A percentile compares a stretch with the other conserved stretches of the same genome.
Evolutionary conservation across 1,140 invertebrate genomes (phyloP).

Genomic region (Ceratosolen solmsi): DNA sequence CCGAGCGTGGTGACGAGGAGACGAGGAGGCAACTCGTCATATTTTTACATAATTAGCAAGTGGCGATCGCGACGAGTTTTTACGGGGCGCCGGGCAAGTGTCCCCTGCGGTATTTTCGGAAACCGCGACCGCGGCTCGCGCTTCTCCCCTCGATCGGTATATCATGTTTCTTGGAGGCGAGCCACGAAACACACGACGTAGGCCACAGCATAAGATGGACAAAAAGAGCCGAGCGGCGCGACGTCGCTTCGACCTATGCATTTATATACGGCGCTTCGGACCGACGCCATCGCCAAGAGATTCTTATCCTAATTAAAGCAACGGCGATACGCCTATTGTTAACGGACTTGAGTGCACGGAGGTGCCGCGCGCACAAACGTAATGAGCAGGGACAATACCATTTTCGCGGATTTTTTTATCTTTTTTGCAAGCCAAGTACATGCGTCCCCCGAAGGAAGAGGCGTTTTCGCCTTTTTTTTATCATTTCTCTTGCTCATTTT

Average conservation of each 20-base stretch:
- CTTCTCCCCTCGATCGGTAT: constrained; percentile 60
- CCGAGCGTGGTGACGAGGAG: too few relatives aligned
- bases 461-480: too few relatives aligned
- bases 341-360: not conserved
- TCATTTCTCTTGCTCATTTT: too few relatives aligned
- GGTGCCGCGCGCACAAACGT: not conserved
- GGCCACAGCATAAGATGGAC: not conserved
- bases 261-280: not conserved
- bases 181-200: constrained; percentile 53
- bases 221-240: constrained; percentile 33
- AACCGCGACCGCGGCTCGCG: constrained; percentile 62
- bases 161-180: constrained; percentile 72
- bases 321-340: constrained; percentile 50
- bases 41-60: constrained; percentile 75
- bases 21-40: too few relatives aligned
- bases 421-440: not conserved
- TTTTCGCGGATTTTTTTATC: not conserved
- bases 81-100: constrained; percentile 53
- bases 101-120: constrained; percentile 71
- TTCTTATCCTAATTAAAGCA: constrained; percentile 62
- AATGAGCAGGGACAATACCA: not conserved
- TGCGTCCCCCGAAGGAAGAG: too few relatives aligned
- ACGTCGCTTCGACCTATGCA: not conserved
- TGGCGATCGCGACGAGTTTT: constrained; percentile 70
- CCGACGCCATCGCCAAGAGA: constrained; percentile 14